Evolutionary conservation across 2,888 invertebrate genomes (phyloP).

Genomic region (Euzophera pinguis): DNA sequence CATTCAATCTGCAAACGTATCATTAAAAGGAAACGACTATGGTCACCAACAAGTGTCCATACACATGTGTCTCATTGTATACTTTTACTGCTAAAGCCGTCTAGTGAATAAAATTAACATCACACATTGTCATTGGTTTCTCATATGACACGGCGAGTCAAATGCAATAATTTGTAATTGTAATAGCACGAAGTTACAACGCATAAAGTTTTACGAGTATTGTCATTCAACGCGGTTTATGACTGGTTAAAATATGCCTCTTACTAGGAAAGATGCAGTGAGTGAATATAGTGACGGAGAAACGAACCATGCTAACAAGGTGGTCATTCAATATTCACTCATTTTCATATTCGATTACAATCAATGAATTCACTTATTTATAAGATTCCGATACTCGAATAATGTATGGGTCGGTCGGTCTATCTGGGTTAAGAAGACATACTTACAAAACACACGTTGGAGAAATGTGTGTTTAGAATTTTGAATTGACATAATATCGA

Average conservation of each 20-base stretch:
- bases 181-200: constrained; percentile 6
- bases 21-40: neutral
- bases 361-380: too few relatives aligned
- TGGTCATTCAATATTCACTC: too few relatives aligned
- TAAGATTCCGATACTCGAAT: too few relatives aligned
- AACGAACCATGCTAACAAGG: too few relatives aligned
- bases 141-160: neutral
- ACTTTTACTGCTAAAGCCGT: neutral
- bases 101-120: constrained; percentile 10
- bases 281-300: neutral
- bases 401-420: too few relatives aligned
- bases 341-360: too few relatives aligned
- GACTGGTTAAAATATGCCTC: constrained; percentile 10
- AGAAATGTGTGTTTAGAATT: too few relatives aligned
- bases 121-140: constrained; percentile 6
- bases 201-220: constrained; percentile 11
- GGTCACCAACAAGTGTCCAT: neutral
- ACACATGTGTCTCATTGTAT: neutral
- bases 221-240: constrained; percentile 11
- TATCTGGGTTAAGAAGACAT: too few relatives aligned
- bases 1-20: neutral
- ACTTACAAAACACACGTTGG: too few relatives aligned
- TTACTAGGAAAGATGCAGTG: neutral
- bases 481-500: too few relatives aligned
- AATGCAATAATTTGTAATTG: constrained; percentile 6